phyloP scores from a whole-genome alignment of 1,140 invertebrate genomes.

The Metopolophium dirhodum region DNA sequence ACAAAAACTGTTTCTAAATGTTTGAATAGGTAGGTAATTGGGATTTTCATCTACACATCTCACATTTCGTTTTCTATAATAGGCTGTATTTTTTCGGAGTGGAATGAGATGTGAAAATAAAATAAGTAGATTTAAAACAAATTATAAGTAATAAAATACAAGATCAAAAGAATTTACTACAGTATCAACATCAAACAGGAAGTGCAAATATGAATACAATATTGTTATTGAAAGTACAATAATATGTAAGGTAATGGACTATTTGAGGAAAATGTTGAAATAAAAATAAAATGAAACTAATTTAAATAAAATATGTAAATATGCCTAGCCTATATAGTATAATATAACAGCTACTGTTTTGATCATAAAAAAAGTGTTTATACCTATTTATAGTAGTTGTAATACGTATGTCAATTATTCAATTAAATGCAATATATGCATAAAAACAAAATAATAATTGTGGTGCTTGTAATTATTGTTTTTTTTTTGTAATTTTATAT shows the following conservation, averaged over 20 bases:
- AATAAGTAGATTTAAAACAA: not conserved
- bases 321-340: not conserved
- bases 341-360: no score
- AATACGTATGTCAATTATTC: no score
- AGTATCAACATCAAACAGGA: not conserved
- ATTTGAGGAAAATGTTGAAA: not conserved
- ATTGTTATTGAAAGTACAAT: not conserved
- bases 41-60: not conserved
- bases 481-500: no score
- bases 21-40: not conserved
- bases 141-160: not conserved
- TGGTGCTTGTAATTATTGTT: no score
- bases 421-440: no score
- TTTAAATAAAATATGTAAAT: not conserved
- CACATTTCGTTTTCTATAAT: not conserved
- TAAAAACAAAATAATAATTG: no score
- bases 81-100: not conserved
- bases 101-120: not conserved
- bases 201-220: conserved; percentile 20
- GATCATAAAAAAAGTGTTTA: no score
- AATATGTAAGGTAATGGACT: not conserved
- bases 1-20: not conserved
- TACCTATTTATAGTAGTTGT: no score
- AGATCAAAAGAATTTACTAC: not conserved
- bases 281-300: not conserved